Evolutionary conservation across 2,797 vertebrate species (phyloP).

Genomic region (Arnoldichthys spilopterus): DNA sequence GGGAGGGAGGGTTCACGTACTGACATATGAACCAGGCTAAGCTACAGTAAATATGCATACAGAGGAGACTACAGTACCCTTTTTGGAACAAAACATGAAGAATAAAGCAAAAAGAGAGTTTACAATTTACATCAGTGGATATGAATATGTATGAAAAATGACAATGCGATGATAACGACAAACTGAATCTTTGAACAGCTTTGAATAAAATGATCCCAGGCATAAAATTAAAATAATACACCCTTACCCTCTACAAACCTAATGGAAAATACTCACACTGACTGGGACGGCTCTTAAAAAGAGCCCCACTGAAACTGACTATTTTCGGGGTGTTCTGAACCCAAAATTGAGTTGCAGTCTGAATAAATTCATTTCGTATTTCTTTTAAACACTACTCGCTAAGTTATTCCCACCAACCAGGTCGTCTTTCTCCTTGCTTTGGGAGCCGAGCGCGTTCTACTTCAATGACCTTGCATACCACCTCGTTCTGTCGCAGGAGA

Average conservation of each 20-base stretch:
- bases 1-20: too few relatives aligned
- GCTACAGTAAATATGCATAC: background rate
- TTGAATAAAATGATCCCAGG: background rate
- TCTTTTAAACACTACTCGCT: background rate
- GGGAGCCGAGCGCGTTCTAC: conserved; percentile 30
- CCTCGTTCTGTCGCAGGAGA: conserved; percentile 34
- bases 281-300: background rate
- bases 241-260: background rate
- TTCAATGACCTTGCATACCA: conserved; percentile 34
- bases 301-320: background rate
- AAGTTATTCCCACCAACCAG: background rate
- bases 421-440: conserved; percentile 2
- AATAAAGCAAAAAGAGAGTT: background rate
- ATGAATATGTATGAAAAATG: background rate
- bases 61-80: background rate
- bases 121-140: too few relatives aligned
- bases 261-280: background rate
- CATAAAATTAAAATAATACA: background rate
- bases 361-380: background rate
- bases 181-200: background rate
- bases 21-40: too few relatives aligned
- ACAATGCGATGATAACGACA: background rate
- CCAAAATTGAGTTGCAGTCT: background rate
- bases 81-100: background rate
- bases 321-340: background rate